phyloP scores from a whole-genome alignment of 2,888 invertebrate genomes.

The Frankliniella intonsa region DNA sequence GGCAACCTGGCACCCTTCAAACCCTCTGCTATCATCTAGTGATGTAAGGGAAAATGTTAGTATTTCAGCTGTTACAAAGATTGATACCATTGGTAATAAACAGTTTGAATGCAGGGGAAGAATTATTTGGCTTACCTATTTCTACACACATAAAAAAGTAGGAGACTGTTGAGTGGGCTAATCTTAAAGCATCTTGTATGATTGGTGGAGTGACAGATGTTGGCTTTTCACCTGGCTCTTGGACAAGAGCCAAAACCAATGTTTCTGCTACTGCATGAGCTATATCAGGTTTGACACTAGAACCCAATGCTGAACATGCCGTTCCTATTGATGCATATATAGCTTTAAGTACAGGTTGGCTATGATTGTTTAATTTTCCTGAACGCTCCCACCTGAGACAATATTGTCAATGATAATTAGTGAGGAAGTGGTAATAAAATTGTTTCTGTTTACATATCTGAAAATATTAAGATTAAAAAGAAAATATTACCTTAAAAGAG shows the following conservation, averaged over 20 bases:
- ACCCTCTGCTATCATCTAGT: conserved; percentile 56
- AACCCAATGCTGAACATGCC: conserved; percentile 24
- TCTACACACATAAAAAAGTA: conserved; percentile 74
- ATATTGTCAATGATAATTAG: conserved; percentile 39
- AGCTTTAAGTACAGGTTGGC: conserved; percentile 38
- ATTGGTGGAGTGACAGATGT: conserved; percentile 53
- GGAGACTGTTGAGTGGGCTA: conserved; percentile 65
- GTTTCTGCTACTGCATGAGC: conserved; percentile 58
- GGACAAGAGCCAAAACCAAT: conserved; percentile 61
- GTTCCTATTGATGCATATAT: neutral
- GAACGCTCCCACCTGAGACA: conserved; percentile 61
- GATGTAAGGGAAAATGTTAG: neutral
- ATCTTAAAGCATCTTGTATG: conserved; percentile 62
- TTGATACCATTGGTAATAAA: neutral
- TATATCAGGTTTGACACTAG: conserved; percentile 41
- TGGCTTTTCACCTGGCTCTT: conserved; percentile 49
- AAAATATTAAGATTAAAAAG: conserved; percentile 37
- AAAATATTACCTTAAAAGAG: conserved; percentile 44
- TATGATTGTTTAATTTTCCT: conserved; percentile 38
- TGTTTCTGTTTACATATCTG: conserved; percentile 46
- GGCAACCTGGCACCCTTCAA: conserved; percentile 60
- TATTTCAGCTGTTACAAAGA: too few relatives aligned
- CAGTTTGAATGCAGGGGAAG: neutral
- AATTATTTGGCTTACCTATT: conserved; percentile 51
- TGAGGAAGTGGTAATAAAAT: conserved; percentile 48